Base-by-base conservation (phyloP, 2,113 vertebrate genomes). In the Ictidomys tridecemlineatus region DNA sequence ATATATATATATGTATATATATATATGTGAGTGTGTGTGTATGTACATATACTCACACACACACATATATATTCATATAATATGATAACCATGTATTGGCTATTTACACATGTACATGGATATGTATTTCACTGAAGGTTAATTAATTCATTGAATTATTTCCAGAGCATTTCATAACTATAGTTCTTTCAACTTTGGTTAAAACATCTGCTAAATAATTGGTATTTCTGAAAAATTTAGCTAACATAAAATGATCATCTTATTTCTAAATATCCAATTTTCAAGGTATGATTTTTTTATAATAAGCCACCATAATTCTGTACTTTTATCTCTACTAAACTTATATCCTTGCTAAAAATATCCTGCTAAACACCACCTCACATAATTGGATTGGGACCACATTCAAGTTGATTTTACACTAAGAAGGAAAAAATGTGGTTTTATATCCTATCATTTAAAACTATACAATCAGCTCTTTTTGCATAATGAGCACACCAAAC, bases 181-280 rank as follows among this genome's bases (percentile, higher is more conserved):
- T 10, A 86, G 30, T 82, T 92, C 56, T 65, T 95, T 93, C 34
- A 77, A 88, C 22, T 86, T 74, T 70, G 26, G 72, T 69, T 89
- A 94, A 92, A 94, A 5, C 34, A 86, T 65, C 26, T 1, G 82
- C 45, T 65, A 77, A n/a, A 20, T 37, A 79, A 84, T 2, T 79
- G 37, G 18, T 22, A 74, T 93, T 93, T 95, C n/a, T 42, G 53
- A 45, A 92, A 83, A 93, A 10, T 65, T 87, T 37, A 58, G 32
- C 39, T 92, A 86, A 83, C 30, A 86, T 24, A 53, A 63, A 80
- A 4, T 26, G 0, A 69, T 53, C 48, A 70, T 26, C 48, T 93
- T 89, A 85, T 53, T 83, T 85, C 63, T 89, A 94, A 67, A 88
- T 93, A 96, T 70, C 93, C 90, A 78, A 86, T 85, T 82, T 95